phyloP scores from a whole-genome alignment of 2,888 invertebrate genomes.

The Drosophila cognata region DNA sequence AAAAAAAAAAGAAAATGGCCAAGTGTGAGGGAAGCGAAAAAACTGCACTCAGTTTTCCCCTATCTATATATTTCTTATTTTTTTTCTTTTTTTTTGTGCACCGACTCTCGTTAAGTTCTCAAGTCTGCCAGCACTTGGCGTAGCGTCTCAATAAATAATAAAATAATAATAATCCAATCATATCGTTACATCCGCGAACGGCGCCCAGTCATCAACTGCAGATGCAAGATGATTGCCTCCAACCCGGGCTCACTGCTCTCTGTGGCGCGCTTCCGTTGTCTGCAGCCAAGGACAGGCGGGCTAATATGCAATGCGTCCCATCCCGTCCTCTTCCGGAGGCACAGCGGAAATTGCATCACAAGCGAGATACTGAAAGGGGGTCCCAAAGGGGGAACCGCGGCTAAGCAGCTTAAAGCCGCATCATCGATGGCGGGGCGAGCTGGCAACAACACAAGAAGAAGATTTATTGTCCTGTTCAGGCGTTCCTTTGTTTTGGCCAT shows the following conservation, averaged over 20 bases:
- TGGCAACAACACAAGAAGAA: conserved; percentile 34
- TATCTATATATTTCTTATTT: not conserved
- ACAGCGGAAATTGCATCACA: conserved; percentile 76
- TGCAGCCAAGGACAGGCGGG: conserved; percentile 44
- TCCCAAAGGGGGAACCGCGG: conserved; percentile 11
- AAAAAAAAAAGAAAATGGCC: not conserved
- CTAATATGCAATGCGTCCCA: conserved; percentile 60
- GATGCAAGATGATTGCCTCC: conserved; percentile 16
- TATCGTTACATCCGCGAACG: conserved; percentile 78
- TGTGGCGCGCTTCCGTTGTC: conserved; percentile 48
- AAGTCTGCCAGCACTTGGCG: conserved; percentile 45
- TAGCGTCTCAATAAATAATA: conserved; percentile 81
- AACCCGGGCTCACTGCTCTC: conserved; percentile 36
- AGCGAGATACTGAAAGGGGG: conserved; percentile 10
- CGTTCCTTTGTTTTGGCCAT: conserved; percentile 57
- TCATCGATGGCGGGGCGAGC: conserved; percentile 59
- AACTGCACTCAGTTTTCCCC: conserved; percentile 18
- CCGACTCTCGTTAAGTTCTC: not conserved
- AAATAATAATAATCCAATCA: conserved; percentile 84
- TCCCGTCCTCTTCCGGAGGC: conserved; percentile 33
- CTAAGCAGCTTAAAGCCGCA: conserved; percentile 78
- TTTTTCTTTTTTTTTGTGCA: conserved; percentile 20
- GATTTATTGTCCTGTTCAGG: conserved; percentile 61
- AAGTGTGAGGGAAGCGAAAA: conserved; percentile 10
- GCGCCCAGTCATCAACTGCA: conserved; percentile 61